Evolutionary conservation across 1,140 invertebrate genomes (phyloP), one percentile per base, ranked within the genome.

Genomic region (Lepidotrigona ventralis): DNA sequence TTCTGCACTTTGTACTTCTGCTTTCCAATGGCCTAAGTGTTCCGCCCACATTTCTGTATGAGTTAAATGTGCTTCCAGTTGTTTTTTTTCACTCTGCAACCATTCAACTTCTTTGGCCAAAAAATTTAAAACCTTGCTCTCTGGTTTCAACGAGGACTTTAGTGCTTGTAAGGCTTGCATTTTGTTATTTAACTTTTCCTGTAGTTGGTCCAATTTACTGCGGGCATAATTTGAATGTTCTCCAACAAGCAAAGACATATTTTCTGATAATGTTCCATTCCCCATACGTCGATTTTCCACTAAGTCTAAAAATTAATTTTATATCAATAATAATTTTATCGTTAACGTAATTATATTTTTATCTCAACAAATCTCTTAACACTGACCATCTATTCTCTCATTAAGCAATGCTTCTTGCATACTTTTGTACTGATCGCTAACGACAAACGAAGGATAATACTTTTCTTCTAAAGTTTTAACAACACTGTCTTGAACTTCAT

Each of bases 31-130:
- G 33, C 98, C 98, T 78, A 98, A 94, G 92, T 98, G 97, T 87
- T 98, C 97, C 5, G 96, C 97, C 98, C 98, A 99, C 71, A 96
- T 96, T 94, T 98, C 97, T 0, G 98, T 98, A 60, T 98, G 95
- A n/a, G 96, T 95, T 54, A 98, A 95, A 94, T 98, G 98, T 1
- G 96, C 96, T 91, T 98, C 97, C 21, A 98, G 91, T 83, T 97
- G 95, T 78, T 96, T 93, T 90, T 97, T 96, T 89, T 98, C 97
- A 5, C 95, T 96, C 76, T 97, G 96, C 60, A 98, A 93, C 92
- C 96, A 96, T 87, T 97, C 97, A 79, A 98, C 96, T 92, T 98
- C 98, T 90, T 96, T 96, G 70, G 97, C 97, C 56, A 99, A 93
- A 91, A 97, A 96, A 79, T 95, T 94, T 54, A 98, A 91, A 17